Conservation (phyloP, 2,113 vertebrate genomes). For the Gopherus flavomarginatus region DNA sequence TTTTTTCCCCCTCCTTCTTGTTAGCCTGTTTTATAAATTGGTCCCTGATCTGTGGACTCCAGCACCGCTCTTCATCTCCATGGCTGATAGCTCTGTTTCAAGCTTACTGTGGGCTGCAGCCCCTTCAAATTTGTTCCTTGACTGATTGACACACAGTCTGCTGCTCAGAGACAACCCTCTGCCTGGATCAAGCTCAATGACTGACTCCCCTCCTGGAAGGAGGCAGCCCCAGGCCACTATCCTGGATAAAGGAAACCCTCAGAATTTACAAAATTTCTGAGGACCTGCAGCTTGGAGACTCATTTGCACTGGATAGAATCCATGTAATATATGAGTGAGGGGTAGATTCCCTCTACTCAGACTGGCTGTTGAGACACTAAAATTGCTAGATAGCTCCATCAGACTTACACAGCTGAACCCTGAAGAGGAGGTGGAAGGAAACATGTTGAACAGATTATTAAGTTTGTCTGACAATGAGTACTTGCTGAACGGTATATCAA, state of each 20-base stretch:
- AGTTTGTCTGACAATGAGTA: conserved; percentile 47
- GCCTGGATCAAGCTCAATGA: not conserved
- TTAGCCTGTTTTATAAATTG: not conserved
- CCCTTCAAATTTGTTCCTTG: not conserved
- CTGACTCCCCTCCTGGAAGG: not conserved
- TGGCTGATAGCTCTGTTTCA: not conserved
- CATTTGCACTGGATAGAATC: conserved; percentile 15
- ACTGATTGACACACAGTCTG: not conserved
- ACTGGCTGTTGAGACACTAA: conserved; percentile 3
- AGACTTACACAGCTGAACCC: not conserved
- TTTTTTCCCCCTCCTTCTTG: not conserved
- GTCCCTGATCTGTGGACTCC: not conserved
- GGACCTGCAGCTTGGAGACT: not conserved
- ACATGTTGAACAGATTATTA: conserved; percentile 64
- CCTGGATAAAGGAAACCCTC: conserved; percentile 34
- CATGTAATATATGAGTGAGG: not conserved
- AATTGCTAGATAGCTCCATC: conserved; percentile 20
- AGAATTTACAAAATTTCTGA: conserved; percentile 15
- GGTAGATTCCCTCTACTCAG: conserved; percentile 13
- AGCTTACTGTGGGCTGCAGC: not conserved
- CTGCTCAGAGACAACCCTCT: not conserved
- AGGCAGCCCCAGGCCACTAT: conserved; percentile 39
- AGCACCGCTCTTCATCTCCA: not conserved
- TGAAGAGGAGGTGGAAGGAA: conserved; percentile 55
- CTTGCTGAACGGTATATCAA: conserved; percentile 56